Evolutionary conservation across 30 jellyfish, hydroid and myxozoan genomes (phyloP).

Genomic region (Hydractinia symbiolongicarpus): DNA sequence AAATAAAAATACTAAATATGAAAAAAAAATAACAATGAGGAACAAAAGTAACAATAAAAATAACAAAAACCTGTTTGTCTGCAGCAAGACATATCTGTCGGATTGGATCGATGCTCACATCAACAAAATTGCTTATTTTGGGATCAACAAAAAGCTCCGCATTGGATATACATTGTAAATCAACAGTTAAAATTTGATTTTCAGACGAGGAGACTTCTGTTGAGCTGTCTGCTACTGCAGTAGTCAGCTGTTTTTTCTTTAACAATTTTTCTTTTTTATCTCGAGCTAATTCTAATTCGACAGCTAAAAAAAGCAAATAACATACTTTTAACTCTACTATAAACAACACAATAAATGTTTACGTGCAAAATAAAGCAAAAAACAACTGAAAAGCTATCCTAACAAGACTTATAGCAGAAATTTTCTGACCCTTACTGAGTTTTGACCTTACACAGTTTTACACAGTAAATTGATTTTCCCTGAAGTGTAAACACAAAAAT

Average conservation of each 20-base stretch:
- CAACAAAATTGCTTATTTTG: conserved; percentile 55
- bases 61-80: conserved; percentile 59
- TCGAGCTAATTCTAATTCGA: background rate
- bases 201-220: background rate
- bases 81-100: conserved; percentile 87
- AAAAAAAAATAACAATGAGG: too few relatives aligned
- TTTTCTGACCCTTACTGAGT: too few relatives aligned
- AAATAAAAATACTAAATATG: too few relatives aligned
- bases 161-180: conserved; percentile 51
- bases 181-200: background rate
- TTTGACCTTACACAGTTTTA: too few relatives aligned
- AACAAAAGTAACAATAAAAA: too few relatives aligned
- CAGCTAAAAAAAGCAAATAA: conserved; percentile 3
- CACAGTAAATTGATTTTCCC: too few relatives aligned
- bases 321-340: background rate
- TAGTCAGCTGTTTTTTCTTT: background rate
- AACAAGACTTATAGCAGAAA: too few relatives aligned
- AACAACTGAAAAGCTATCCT: too few relatives aligned
- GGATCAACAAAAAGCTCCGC: conserved; percentile 87
- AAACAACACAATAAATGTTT: background rate
- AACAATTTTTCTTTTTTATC: conserved; percentile 8
- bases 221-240: background rate
- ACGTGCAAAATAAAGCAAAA: background rate
- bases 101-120: conserved; percentile 59
- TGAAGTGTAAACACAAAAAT: too few relatives aligned